Base-by-base conservation (phyloP, 2,113 vertebrate species). In the Stigmatopora nigra region DNA sequence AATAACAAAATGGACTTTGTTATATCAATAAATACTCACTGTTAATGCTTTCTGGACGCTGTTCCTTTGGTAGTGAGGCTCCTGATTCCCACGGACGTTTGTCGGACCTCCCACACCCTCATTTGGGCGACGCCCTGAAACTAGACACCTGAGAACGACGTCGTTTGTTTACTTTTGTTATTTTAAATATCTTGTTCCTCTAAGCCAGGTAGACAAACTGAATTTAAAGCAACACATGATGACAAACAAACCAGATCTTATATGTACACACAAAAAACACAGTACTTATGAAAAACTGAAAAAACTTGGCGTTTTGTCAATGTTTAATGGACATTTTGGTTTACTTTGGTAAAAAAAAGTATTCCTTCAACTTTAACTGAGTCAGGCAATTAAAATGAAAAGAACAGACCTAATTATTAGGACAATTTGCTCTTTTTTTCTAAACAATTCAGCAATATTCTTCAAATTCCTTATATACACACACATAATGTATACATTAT, bases 401-500 rank as follows among this genome's bases (percentile, higher is more conserved):
- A 48, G 25, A 55, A 53, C 20, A 53, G 20, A 11, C 51, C 38
- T 3, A 41, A 19, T 53, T 10, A 53, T 12, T 20, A 53, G 19
- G 10, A 12, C 6, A 53, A 11, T 31, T 31, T 58, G 56, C 15
- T 57, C 55, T 8, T 61, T 61, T 61, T 61, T 22, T 47, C 22
- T 15, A 36, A 55, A 36, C 61, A 65, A 69, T 63, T 66, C 80
- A 73, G 69, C 67, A 58, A 49, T 69, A 80, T 76, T 51, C 71
- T 71, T 55, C 17, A 61, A 69, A 44, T 70, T 10, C 64, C 57
- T 15, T 73, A 78, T 82, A 72, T 80, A 83, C 78, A 83, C 56
- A 83, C 79, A 84, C 56, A n/a, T n/a, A 81, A 63, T 4, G 65
- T 62, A 60, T 67, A 75, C 78, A 79, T 65, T 77, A 82, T 84